These are phyloP conservation scores for Toxonevra muliebris DNA, from an alignment of 2,888 invertebrate species.

Conservation along the genomic window DNA sequence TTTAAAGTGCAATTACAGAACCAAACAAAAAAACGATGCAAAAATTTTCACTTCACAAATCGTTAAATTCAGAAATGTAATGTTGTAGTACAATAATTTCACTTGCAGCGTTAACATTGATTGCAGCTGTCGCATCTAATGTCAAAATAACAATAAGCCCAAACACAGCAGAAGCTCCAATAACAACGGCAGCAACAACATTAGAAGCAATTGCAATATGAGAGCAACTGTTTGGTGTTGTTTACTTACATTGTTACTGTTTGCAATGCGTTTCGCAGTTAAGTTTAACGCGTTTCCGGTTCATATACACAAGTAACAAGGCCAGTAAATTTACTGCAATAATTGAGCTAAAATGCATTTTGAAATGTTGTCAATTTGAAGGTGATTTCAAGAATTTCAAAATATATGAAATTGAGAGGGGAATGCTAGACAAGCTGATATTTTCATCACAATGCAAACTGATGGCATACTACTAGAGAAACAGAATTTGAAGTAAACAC, in stretches of 20 bases:
- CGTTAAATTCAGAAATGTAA: too few species aligned
- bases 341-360: background rate
- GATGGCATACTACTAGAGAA: background rate
- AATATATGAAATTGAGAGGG: background rate
- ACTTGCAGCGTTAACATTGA: too few species aligned
- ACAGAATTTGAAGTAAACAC: too few species aligned
- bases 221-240: too few species aligned
- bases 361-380: background rate
- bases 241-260: too few species aligned
- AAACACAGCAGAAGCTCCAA: background rate
- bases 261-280: background rate
- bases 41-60: too few species aligned
- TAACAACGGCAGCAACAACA: background rate
- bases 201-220: too few species aligned
- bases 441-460: background rate
- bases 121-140: background rate
- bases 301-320: conserved; percentile 1
- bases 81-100: too few species aligned
- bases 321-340: background rate
- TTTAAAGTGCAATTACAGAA: too few species aligned
- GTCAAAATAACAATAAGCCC: background rate
- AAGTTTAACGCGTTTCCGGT: conserved; percentile 3
- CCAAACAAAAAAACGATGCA: too few species aligned
- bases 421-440: background rate
- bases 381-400: background rate